Conservation (phyloP, 2,797 vertebrate species). For the Thamnophis elegans region DNA sequence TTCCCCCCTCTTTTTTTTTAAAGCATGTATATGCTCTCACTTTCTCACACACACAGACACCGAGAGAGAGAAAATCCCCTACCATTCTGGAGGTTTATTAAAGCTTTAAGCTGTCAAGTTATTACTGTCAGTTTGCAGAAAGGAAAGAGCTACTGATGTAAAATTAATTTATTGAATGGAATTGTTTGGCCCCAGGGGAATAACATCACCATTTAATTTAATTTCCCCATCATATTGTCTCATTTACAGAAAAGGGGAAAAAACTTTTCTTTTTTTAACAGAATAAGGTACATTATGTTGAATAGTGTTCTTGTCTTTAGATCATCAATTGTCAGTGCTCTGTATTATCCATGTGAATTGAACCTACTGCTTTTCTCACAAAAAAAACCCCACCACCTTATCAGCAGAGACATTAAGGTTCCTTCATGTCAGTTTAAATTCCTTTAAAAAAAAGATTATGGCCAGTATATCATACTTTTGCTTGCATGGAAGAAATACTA, state of each 20-base stretch:
- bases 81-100: conserved; percentile 76
- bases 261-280: conserved; percentile 70
- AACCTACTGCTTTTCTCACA: conserved; percentile 41
- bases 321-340: conserved; percentile 63
- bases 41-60: conserved; percentile 28
- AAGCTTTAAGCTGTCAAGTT: conserved; percentile 78
- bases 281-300: conserved; percentile 64
- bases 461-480: not conserved
- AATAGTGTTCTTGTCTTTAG: conserved; percentile 64
- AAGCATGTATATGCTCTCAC: not conserved
- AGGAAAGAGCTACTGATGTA: conserved; percentile 76
- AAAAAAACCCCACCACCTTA: conserved; percentile 31
- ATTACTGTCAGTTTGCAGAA: conserved; percentile 78
- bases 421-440: conserved; percentile 14
- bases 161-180: conserved; percentile 82
- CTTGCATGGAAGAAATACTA: not conserved
- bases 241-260: conserved; percentile 71
- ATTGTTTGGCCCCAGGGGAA: conserved; percentile 79
- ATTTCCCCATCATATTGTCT: conserved; percentile 80
- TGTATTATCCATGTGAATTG: conserved; percentile 38
- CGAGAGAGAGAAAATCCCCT: conserved; percentile 49
- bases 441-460: conserved; percentile 2
- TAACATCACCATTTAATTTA: conserved; percentile 81
- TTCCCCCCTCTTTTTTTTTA: not conserved
- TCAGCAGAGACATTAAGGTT: conserved; percentile 2